Percentiles rank a stretch among this genome's conserved stretches.
These are phyloP conservation scores for Plagiodera versicolora DNA, from an alignment of 2,888 invertebrate species.

Conservation along the genomic window DNA sequence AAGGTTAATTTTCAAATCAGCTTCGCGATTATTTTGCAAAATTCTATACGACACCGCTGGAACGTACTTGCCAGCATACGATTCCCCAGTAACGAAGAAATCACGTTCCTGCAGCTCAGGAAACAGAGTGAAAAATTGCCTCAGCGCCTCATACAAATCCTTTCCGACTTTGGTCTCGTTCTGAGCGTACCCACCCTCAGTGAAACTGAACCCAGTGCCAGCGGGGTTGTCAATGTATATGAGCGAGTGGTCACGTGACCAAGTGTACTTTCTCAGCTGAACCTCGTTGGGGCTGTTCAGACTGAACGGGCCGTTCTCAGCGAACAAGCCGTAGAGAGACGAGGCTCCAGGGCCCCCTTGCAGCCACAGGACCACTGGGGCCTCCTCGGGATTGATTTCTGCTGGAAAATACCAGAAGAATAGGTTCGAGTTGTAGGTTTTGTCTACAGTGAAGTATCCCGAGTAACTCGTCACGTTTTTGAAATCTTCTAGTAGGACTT, in stretches of 20 bases:
- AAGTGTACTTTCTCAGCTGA: conserved; percentile 61
- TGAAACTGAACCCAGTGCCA: conserved; percentile 88
- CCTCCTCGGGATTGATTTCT: conserved; percentile 54
- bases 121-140: conserved; percentile 81
- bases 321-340: conserved; percentile 74
- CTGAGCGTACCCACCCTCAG: conserved; percentile 71
- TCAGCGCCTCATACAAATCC: conserved; percentile 72
- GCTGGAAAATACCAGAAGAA: conserved; percentile 91
- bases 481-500: conserved; percentile 54
- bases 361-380: conserved; percentile 77
- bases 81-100: conserved; percentile 87
- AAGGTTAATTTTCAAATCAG: conserved; percentile 67
- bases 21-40: conserved; percentile 61
- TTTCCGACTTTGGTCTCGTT: conserved; percentile 78
- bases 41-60: conserved; percentile 76
- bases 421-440: conserved; percentile 71
- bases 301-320: conserved; percentile 76
- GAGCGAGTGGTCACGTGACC: conserved; percentile 50
- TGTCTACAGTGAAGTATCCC: conserved; percentile 79
- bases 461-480: conserved; percentile 66
- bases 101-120: conserved; percentile 69
- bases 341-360: conserved; percentile 82
- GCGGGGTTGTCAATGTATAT: conserved; percentile 91
- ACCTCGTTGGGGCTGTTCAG: conserved; percentile 37
- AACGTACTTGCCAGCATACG: conserved; percentile 78